Base-by-base conservation (phyloP, 2,113 vertebrate species). In the Myotis lucifugus region DNA sequence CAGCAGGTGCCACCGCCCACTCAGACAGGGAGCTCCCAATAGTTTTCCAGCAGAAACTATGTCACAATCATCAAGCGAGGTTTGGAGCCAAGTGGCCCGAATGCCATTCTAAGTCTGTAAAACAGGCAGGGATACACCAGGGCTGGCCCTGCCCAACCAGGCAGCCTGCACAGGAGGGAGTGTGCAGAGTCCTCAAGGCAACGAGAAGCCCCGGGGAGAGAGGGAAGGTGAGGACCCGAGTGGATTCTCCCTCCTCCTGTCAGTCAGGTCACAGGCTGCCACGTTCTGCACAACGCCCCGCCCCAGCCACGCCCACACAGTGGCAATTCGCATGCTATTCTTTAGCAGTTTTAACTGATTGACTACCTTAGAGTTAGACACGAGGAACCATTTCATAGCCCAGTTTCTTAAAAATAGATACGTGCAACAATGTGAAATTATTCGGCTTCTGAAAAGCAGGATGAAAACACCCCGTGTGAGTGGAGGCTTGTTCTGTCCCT, bases 1-100 rank as follows among this genome's bases (percentile, higher is more conserved):
- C 54, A 69, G 59, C 94, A 94, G 88, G 77, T 93, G 82, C 87
- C 56, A 90, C 93, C 95, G 79, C 95, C 96, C 69, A 92, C 95
- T 83, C 92, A 17, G 32, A 83, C 90, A 86, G 95, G 88, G 52
- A 95, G 70, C 52, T 97, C 92, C 92, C 69, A 74, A 32, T 89
- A 78, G 94, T 73, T 96, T 88, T 95, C 90, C 42, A 66, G 81
- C n/a, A 93, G 69, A 78, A 88, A 56, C 78, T 91, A 61, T 95
- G 90, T 94, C 96, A 81, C 83, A 90, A 87, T 84, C 88, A 78
- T 74, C 76, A 84, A 93, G 34, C 15, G 6, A 94, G 59, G n/a
- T 90, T 25, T 61, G 64, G 72, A 95, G 52, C 64, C 82, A 74
- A 88, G 77, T 46, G 85, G 10, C 23, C 73, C 59, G 86, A 92